Evolutionary conservation across 2,797 vertebrate genomes (phyloP).

Genomic region (Sebastes vulpes): DNA sequence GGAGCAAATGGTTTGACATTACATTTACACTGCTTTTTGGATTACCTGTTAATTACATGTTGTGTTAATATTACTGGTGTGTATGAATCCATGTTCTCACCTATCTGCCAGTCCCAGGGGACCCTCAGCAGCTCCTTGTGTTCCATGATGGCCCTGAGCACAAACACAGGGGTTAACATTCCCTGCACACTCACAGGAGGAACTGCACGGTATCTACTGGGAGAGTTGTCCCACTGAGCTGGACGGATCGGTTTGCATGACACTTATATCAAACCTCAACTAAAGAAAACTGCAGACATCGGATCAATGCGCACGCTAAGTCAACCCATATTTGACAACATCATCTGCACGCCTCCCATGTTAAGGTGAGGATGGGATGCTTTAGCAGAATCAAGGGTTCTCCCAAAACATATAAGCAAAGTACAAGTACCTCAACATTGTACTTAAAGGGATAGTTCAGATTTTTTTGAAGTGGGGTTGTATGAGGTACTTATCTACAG

Average conservation of each 20-base stretch:
- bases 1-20: not conserved
- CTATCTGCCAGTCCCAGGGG: slow-evolving; percentile 97
- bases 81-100: slow-evolving; percentile 77
- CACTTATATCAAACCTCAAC: not conserved
- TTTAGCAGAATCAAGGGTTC: not conserved
- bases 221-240: not conserved
- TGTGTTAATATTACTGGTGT: not conserved
- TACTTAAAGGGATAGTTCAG: not conserved
- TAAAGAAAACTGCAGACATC: too few species aligned
- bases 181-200: not conserved
- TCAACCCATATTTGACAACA: not conserved
- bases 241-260: too few species aligned
- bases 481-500: not conserved
- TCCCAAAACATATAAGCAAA: not conserved
- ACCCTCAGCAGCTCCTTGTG: slow-evolving; percentile 96
- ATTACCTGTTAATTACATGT: not conserved
- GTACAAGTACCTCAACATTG: not conserved
- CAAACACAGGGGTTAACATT: not conserved
- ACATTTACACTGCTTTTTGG: too few species aligned
- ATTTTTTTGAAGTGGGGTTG: not conserved
- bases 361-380: not conserved
- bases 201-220: not conserved
- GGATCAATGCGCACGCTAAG: not conserved
- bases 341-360: not conserved
- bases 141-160: slow-evolving; percentile 93